Evolutionary conservation across 2,113 vertebrate genomes (phyloP).

Genomic region (Bostrychus sinensis): DNA sequence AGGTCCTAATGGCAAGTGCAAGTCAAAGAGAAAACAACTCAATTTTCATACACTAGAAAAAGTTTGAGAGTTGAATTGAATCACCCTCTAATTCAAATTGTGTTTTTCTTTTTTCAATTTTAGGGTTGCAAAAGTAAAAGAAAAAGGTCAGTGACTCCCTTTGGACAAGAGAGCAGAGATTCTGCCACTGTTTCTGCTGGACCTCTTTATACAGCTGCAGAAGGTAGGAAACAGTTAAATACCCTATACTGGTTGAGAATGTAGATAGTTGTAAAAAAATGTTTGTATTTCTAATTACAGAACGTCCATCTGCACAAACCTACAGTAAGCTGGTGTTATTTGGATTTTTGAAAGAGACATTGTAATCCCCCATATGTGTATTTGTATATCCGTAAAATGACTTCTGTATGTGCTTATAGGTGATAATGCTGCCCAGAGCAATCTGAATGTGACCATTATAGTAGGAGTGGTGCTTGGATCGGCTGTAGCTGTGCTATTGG

Average conservation of each 20-base stretch:
- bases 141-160: conserved; percentile 57
- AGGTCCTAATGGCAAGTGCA: conserved; percentile 65
- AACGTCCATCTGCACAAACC: conserved; percentile 24
- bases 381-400: not conserved
- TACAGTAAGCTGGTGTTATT: conserved; percentile 59
- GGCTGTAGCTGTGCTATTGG: conserved; percentile 54
- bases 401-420: conserved; percentile 32
- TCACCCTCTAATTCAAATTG: not conserved
- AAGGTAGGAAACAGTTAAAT: conserved; percentile 49
- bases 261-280: not conserved
- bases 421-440: conserved; percentile 1
- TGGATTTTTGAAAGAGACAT: not conserved
- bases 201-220: conserved; percentile 69
- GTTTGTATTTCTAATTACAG: conserved; percentile 18
- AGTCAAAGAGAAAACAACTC: not conserved
- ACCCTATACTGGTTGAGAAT: not conserved
- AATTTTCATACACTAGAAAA: not conserved
- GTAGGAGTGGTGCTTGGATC: conserved; percentile 68
- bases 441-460: conserved; percentile 47
- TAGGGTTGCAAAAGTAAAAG: conserved; percentile 67
- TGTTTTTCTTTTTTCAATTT: conserved; percentile 4
- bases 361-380: not conserved
- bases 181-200: conserved; percentile 78
- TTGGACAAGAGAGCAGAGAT: conserved; percentile 44
- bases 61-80: not conserved